Evolutionary conservation across 1,140 invertebrate species (phyloP), one percentile per base, ranked within the genome.

Genomic region (Marisa cornuarietis): DNA sequence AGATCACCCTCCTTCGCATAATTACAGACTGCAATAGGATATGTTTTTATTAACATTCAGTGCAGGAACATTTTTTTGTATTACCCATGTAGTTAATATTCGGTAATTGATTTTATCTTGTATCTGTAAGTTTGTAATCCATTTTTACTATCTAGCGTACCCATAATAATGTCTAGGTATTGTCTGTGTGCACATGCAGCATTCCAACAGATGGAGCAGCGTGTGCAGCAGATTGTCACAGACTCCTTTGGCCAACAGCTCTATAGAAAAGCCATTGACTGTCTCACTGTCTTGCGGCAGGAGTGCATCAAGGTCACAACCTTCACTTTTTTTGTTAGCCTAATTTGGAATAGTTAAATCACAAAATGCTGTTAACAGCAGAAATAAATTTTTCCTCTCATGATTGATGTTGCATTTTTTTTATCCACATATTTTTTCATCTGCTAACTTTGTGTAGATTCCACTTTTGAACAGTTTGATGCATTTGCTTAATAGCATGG

Each of bases 211-310:
- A 89, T 90, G 88, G 82, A 90, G 84, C 86, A 85, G 63, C 79
- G 85, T 69, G 85, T 90, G 49, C 54, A 83, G 71, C 82, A 89
- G 80, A 82, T 89, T n/a, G 87, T 90, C 4, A 76, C 81, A 18
- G 87, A 89, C 26, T 90, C 88, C 9, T 89, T 90, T 84, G 89
- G 88, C 11, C 77, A 83, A 52, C 88, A 89, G 81, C 86, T 86
- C 61, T 90, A 89, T 78, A 71, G 79, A 14, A 89, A 90, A 78
- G 89, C 89, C 42, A 82, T 89, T 76, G 88, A 89, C 66, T 90
- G 89, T 83, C 71, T 90, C 26, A 88, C 88, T 61, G 83, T 82
- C 26, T 74, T 89, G 3, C 76, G 89, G 58, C 51, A 83, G 78
- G 84, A 87, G 49, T 86, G 84, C 71, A 83, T 88, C 31, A 87